Percentiles rank a stretch among this genome's conserved stretches.
These are phyloP conservation scores for Rhopalosiphum padi DNA, from an alignment of 1,140 invertebrate genomes.

Conservation along the genomic window DNA sequence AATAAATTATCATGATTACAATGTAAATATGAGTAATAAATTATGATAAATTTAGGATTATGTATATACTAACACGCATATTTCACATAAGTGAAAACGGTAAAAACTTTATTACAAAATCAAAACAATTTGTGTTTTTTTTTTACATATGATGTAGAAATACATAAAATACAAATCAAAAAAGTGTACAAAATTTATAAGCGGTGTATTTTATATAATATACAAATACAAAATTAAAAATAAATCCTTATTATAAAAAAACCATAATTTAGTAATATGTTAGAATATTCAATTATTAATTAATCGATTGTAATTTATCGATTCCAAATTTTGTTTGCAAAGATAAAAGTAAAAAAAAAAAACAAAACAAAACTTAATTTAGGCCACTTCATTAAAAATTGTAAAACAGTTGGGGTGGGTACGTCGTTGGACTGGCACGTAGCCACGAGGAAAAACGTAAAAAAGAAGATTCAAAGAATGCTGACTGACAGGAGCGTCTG, in stretches of 20 bases:
- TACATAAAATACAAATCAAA: too few relatives aligned
- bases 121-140: neutral
- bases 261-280: neutral
- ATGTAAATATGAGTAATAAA: neutral
- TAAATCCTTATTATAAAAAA: neutral
- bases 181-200: neutral
- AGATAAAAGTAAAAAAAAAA: neutral
- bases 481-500: neutral
- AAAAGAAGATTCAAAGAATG: neutral
- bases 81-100: neutral
- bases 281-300: neutral
- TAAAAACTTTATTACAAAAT: neutral
- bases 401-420: neutral
- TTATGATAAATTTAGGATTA: neutral
- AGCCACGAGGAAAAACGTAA: neutral
- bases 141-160: too few relatives aligned
- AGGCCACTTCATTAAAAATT: too few relatives aligned
- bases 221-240: neutral
- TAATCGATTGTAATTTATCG: neutral
- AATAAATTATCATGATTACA: neutral
- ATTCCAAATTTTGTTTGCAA: neutral
- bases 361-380: neutral
- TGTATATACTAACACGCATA: neutral
- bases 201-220: neutral
- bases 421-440: neutral